Base-by-base conservation (phyloP, 1,140 invertebrate genomes). In the Lordiphosa clarofinis region DNA sequence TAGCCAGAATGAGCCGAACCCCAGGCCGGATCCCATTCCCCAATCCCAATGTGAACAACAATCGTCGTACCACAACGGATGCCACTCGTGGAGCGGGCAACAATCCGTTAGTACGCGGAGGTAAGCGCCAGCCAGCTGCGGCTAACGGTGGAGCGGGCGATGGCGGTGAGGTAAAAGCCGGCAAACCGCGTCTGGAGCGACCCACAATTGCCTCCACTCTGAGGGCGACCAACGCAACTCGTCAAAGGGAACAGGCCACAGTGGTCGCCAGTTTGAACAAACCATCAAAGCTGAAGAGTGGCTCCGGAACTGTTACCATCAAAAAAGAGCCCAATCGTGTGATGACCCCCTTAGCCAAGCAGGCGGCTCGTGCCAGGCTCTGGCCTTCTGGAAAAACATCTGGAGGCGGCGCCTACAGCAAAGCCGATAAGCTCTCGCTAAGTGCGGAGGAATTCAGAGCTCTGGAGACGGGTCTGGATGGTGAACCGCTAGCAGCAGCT, bases 71-170 rank as follows among this genome's bases (percentile, higher is more conserved):
- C 28, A 9, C 19, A n/a, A 39, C 46, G 5, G 52, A 48, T 5
- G 15, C 36, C n/a, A 15, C 53, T 12, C 63, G 52, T 13, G 28
- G 33, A 43, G 36, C 15, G 43, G 19, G n/a, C 21, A 7, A 7
- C 33, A 8, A 46, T 33, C 57, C 78, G 56, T 68, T 55, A 61
- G 56, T 72, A 49, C 58, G 66, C n/a, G 24, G 24, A 5, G 7
- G 24, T 28, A 56, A 38, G 19, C 53, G 33, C 31, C 52, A 15
- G 39, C 21, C 19, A 13, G 38, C 38, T 42, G 5, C 48, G 33
- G 52, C 70, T 70, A 55, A 58, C 49, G 73, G 63, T 46, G 73
- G 73, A 48, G 69, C 65, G 59, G 79, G 69, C 49, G 78, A 73
- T 86, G 78, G 68, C 52, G 76, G 73, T 67, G 44, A 35, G 9